Evolutionary conservation across 2,113 vertebrate species (phyloP).

Genomic region (Coryphaenoides rupestris): DNA sequence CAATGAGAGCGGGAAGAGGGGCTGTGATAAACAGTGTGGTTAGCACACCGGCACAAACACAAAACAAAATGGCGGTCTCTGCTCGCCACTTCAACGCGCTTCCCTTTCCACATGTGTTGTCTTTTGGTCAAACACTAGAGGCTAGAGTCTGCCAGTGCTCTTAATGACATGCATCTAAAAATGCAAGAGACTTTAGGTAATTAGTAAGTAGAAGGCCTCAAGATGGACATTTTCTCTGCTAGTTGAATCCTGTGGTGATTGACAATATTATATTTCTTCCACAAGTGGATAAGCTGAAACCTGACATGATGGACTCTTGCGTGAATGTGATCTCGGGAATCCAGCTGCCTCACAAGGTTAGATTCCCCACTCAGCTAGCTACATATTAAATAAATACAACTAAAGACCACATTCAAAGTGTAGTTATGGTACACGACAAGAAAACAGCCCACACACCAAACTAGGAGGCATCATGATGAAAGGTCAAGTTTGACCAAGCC

Average conservation of each 20-base stretch:
- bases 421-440: constrained; percentile 25
- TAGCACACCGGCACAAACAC: background rate
- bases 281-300: no score
- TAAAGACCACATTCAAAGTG: background rate
- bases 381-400: background rate
- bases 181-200: no score
- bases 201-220: no score
- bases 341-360: no score
- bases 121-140: background rate
- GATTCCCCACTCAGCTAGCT: no score
- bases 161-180: no score
- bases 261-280: no score
- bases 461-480: constrained; percentile 19
- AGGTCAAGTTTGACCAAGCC: constrained; percentile 30
- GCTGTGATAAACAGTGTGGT: constrained; percentile 49
- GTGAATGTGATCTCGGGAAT: no score
- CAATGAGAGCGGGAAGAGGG: constrained; percentile 13
- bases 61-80: background rate
- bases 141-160: no score
- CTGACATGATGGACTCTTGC: no score
- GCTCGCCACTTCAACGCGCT: background rate
- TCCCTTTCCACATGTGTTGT: background rate
- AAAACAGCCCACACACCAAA: constrained; percentile 14
- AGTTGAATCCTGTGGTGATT: no score
- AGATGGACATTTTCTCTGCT: no score